Evolutionary conservation across 2,888 invertebrate genomes (phyloP), one percentile per base, ranked within the genome.

Genomic region (Oscheius sp.): DNA sequence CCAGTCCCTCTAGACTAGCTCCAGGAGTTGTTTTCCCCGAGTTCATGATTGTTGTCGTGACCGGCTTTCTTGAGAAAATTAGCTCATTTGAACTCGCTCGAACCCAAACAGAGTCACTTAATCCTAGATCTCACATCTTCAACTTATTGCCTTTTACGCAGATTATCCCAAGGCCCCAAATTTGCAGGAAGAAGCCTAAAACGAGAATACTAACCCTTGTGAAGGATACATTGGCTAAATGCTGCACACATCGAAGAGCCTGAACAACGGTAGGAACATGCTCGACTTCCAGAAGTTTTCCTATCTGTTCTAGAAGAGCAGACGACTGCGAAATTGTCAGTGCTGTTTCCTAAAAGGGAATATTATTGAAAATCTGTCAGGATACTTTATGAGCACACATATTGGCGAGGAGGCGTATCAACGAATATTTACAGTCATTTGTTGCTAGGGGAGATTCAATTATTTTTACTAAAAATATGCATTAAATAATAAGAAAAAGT

Each of bases 341-440:
- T 12, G 82, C 81, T 5, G 83, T 64, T 21, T 86, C 85, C 76
- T 79, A 52, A 45, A 73, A 59, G 21, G 2, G 27, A n/a, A 16
- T 25, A 18, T 63, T 43, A 9, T 43, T 13, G 9, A 63, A 63
- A 12, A 59, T 13, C 9, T 35, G 5, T 61, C 61, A 35, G 45
- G 16, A n/a, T 21, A 77, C 79, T 59, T 82, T 82, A 69, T 81
- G 79, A 27, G 80, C 76, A 58, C 83, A 83, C 53, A 86, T 46
- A 72, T 85, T 85, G 18, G 77, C 84, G 7, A 82, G 66, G 9
- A 85, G 72, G n/a, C 85, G 77, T 41, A 81, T 79, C 70, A 79
- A 66, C 2, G 84, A 72, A 7, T 77, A 70, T 43, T 76, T 77
- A 23, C 75, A 72, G 23, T 78, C 78, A 7, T 69, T 45, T 41